phyloP scores from a whole-genome alignment of 2,113 vertebrate species.

The Xiphias gladius region DNA sequence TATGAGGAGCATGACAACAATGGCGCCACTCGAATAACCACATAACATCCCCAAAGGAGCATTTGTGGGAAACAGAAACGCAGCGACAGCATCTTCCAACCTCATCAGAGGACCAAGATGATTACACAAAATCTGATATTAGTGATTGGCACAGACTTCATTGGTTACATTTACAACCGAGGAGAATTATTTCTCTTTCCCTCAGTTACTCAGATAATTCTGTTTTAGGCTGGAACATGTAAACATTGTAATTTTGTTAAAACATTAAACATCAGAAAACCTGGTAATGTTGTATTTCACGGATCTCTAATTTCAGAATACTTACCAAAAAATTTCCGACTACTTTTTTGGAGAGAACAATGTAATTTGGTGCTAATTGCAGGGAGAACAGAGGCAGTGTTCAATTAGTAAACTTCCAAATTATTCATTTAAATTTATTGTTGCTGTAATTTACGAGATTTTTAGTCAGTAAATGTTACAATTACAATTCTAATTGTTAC shows the following conservation, averaged over 20 bases:
- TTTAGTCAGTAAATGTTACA: too few species aligned
- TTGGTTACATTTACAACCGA: not conserved
- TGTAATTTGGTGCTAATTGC: not conserved
- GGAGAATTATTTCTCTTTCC: not conserved
- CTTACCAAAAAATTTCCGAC: not conserved
- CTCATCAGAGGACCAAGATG: not conserved
- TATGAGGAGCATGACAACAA: conserved; percentile 66
- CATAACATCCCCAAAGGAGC: conserved; percentile 37
- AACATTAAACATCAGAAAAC: not conserved
- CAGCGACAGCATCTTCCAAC: not conserved
- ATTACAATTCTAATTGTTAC: too few species aligned
- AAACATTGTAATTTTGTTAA: not conserved
- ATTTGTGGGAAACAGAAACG: conserved; percentile 36
- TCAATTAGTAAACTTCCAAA: not conserved
- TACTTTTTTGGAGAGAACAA: not conserved
- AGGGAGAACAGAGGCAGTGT: not conserved
- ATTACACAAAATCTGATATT: conserved; percentile 26
- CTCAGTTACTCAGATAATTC: not conserved
- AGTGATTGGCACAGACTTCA: conserved; percentile 1
- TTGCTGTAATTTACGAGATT: too few species aligned
- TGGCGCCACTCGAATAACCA: conserved; percentile 48
- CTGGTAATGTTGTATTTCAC: not conserved
- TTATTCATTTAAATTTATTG: not conserved
- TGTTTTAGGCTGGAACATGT: conserved; percentile 16
- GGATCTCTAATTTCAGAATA: not conserved